Evolutionary conservation across 2,888 invertebrate species (phyloP).

Genomic region (Doris montereyensis): DNA sequence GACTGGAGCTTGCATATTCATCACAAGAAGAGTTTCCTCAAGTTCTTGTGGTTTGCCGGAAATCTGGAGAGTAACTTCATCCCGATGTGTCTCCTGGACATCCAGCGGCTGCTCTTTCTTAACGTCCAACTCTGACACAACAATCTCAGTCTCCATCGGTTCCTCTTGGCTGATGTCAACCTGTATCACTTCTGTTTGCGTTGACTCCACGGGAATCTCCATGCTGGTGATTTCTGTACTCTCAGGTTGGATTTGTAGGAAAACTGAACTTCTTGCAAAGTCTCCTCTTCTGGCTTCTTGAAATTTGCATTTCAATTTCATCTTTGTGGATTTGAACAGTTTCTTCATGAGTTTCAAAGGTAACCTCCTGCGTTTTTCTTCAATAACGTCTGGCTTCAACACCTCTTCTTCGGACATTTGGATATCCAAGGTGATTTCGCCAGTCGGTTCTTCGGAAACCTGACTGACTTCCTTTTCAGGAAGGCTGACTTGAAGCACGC

Average conservation of each 20-base stretch:
- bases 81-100: constrained; percentile 46
- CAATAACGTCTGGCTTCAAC: constrained; percentile 34
- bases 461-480: constrained; percentile 38
- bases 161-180: constrained; percentile 38
- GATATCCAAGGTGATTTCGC: constrained; percentile 44
- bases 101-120: constrained; percentile 31
- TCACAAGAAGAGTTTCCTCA: constrained; percentile 45
- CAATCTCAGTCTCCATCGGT: constrained; percentile 41
- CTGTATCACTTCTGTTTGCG: constrained; percentile 30
- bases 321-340: constrained; percentile 48
- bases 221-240: constrained; percentile 16
- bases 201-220: constrained; percentile 6
- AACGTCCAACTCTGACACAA: constrained; percentile 42
- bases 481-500: background rate
- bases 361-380: constrained; percentile 32
- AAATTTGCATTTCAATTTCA: constrained; percentile 54
- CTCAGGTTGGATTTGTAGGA: constrained; percentile 50
- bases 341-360: constrained; percentile 30
- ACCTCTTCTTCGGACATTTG: constrained; percentile 42
- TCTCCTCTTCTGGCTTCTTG: constrained; percentile 49
- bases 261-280: constrained; percentile 60
- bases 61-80: constrained; percentile 57
- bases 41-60: constrained; percentile 46
- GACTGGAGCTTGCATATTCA: constrained; percentile 36
- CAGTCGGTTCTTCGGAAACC: constrained; percentile 36